Conservation (phyloP, 2,113 vertebrate species). For the Equus przewalskii region DNA sequence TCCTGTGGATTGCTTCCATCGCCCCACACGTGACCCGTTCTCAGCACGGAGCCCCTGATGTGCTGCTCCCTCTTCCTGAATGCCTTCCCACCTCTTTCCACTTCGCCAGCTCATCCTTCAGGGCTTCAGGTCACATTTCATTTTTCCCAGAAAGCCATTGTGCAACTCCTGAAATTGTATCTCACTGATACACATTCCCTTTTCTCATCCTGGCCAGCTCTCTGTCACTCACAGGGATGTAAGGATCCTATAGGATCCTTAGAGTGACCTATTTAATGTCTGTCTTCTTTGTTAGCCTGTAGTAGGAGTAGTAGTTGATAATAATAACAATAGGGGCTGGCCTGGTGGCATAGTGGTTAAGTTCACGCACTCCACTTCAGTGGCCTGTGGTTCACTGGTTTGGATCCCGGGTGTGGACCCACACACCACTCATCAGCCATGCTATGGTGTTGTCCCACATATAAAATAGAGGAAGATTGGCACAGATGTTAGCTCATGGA, state of each 20-base stretch:
- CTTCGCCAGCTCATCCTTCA: neutral
- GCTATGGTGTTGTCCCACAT: too few species aligned
- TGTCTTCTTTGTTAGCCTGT: neutral
- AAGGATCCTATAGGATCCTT: too few species aligned
- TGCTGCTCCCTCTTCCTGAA: neutral
- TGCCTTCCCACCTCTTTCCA: neutral
- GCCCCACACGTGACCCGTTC: fast-evolving
- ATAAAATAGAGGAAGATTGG: too few species aligned
- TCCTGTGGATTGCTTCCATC: neutral
- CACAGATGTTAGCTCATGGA: too few species aligned
- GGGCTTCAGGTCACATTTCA: neutral
- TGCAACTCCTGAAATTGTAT: neutral
- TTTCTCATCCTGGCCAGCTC: neutral
- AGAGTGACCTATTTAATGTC: neutral
- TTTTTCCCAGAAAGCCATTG: neutral
- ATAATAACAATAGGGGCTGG: too few species aligned
- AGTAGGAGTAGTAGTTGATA: neutral
- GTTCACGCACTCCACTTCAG: too few species aligned
- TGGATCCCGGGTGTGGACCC: too few species aligned
- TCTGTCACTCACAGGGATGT: neutral
- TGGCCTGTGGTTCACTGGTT: too few species aligned
- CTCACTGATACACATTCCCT: neutral
- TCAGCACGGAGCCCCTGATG: neutral
- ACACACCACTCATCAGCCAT: too few species aligned
- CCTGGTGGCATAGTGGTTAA: too few species aligned